Evolutionary conservation across 2,113 vertebrate species (phyloP), one percentile per base, ranked within the genome.

Genomic region (Trochalopteron elliotii): DNA sequence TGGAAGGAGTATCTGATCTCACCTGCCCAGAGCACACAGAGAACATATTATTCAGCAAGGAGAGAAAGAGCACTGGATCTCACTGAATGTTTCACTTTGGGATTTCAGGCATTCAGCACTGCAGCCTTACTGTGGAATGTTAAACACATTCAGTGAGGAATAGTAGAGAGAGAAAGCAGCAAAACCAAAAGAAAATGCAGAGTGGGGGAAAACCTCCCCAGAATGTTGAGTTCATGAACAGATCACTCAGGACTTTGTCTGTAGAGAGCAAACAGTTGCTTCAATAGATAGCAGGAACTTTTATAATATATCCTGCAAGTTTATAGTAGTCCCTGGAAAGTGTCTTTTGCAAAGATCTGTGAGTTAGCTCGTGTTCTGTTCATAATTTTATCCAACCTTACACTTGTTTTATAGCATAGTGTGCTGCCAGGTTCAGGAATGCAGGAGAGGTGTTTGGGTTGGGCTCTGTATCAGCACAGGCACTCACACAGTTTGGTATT

Each of bases 1-100:
- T 83, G 56, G 53, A 84, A 72, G 45, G 17, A 24, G 10, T 40
- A 59, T 95, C 77, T 92, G 91, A 80, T 89, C 65, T 89, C 30
- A 12, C 80, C 80, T 92, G 47, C 52, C 20, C 35, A 3, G 24
- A n/a, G 52, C 3, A 3, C 59, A 53, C 68, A 65, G 8, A n/a
- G 33, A 84, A 40, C 0, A 5, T 10, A 10, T 82, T 56, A 76
- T 84, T 75, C 61, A 85, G 77, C 40, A 24, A 49, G 57, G 44
- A 76, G 44, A 63, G 59, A 37, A 53, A n/a, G 68, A 56, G 52
- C 64, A 35, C 27, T 7, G 19, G 27, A 55, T 40, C 59, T 42
- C 49, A 37, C 55, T 5, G 55, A 24, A 4, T 56, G 42, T 18
- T 83, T 86, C 74, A 56, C 56, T 67, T 11, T 1, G 9, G 22